phyloP scores from a whole-genome alignment of 2,888 invertebrate species.

The Ypsolopha sequella region DNA sequence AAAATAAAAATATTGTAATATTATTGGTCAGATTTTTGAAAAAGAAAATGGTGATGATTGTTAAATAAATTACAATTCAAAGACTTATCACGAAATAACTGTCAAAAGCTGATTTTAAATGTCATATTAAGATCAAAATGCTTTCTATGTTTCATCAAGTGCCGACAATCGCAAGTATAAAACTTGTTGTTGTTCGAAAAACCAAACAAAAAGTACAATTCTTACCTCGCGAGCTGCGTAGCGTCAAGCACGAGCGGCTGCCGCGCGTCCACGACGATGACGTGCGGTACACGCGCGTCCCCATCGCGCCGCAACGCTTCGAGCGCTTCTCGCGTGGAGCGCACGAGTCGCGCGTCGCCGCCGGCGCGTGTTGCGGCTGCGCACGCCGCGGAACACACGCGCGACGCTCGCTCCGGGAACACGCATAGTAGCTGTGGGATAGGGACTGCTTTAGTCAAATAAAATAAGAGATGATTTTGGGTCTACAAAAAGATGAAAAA shows the following conservation, averaged over 20 bases:
- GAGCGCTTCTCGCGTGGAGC: slow-evolving; percentile 66
- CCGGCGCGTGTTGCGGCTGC: slow-evolving; percentile 72
- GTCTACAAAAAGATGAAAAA: too few relatives aligned
- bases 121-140: too few relatives aligned
- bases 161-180: too few relatives aligned
- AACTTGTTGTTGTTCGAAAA: too few relatives aligned
- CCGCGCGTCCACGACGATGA: slow-evolving; percentile 76
- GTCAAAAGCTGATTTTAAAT: too few relatives aligned
- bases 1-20: too few relatives aligned
- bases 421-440: slow-evolving; percentile 77
- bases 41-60: too few relatives aligned
- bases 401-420: slow-evolving; percentile 75
- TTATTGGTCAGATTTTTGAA: too few relatives aligned
- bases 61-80: too few relatives aligned
- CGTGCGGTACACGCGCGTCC: slow-evolving; percentile 68
- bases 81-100: too few relatives aligned
- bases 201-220: background rate
- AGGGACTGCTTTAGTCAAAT: slow-evolving; percentile 1
- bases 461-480: too few relatives aligned
- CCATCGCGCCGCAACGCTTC: slow-evolving; percentile 56
- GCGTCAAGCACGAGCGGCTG: slow-evolving; percentile 72
- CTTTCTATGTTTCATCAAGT: too few relatives aligned
- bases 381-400: slow-evolving; percentile 76
- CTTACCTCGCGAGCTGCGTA: slow-evolving; percentile 74
- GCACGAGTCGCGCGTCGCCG: slow-evolving; percentile 69